phyloP scores from a whole-genome alignment of 2,888 invertebrate species.

The Monoplex corrugatus region DNA sequence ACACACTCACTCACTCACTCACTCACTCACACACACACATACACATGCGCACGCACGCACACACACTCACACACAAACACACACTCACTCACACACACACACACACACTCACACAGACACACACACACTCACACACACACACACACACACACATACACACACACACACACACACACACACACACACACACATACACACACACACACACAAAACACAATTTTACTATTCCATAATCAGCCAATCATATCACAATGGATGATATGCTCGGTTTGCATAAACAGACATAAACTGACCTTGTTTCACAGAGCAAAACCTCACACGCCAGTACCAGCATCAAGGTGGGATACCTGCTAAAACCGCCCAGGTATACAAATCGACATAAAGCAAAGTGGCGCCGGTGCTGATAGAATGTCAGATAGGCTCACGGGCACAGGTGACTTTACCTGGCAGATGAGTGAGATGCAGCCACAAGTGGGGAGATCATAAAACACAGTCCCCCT shows the following conservation, averaged over 20 bases:
- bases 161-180: neutral
- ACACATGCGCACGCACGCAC: too few relatives aligned
- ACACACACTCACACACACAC: neutral
- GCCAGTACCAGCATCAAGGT: neutral
- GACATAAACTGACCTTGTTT: too few relatives aligned
- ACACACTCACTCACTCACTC: neutral
- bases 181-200: neutral
- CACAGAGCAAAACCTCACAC: neutral
- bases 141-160: too few relatives aligned
- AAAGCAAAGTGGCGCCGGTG: neutral
- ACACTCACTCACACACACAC: too few relatives aligned
- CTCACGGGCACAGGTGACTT: neutral
- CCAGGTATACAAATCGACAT: neutral
- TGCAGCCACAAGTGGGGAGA: constrained; percentile 1
- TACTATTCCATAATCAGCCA: too few relatives aligned
- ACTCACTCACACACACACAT: too few relatives aligned
- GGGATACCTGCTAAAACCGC: neutral
- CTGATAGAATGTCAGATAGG: neutral
- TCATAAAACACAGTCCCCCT: too few relatives aligned
- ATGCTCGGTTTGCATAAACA: too few relatives aligned
- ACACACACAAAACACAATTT: neutral
- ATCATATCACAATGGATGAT: too few relatives aligned
- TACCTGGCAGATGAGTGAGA: constrained; percentile 20
- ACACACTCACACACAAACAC: neutral
- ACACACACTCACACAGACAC: neutral